Conservation (phyloP, 2,888 invertebrate genomes). For the Ephialtes manifestator region DNA sequence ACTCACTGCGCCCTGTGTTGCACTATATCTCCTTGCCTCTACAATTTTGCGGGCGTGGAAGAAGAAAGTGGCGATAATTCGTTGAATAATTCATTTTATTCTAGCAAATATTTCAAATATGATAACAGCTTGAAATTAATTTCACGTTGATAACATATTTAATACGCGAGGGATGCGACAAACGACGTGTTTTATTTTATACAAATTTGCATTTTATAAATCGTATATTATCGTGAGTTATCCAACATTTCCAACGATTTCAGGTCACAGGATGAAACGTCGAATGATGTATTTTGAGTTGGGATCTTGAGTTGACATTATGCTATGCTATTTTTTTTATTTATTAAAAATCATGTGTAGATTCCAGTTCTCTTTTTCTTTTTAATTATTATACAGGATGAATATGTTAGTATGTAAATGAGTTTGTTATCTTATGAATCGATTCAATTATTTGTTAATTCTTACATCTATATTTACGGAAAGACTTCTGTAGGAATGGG, state of each 20-base stretch:
- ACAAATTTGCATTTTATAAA: conserved; percentile 65
- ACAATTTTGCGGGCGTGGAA: background rate
- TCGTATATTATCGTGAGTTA: conserved; percentile 48
- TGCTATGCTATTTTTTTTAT: background rate
- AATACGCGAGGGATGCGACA: conserved; percentile 43
- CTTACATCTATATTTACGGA: conserved; percentile 56
- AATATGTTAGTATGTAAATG: conserved; percentile 52
- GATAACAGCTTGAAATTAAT: conserved; percentile 60
- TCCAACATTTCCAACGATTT: conserved; percentile 30
- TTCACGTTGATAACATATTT: conserved; percentile 50
- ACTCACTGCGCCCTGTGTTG: background rate
- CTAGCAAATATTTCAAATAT: conserved; percentile 60
- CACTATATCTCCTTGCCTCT: background rate
- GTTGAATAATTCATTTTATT: conserved; percentile 62
- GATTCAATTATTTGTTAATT: conserved; percentile 48
- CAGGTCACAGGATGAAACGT: conserved; percentile 42
- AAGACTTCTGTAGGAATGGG: conserved; percentile 60
- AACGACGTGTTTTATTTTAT: conserved; percentile 55
- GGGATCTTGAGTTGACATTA: background rate
- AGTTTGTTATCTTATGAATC: conserved; percentile 38
- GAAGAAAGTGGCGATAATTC: conserved; percentile 25
- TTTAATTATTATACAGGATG: conserved; percentile 19
- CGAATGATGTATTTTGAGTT: conserved; percentile 9
- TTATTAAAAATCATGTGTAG: conserved; percentile 11
- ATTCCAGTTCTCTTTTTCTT: conserved; percentile 11